These are phyloP conservation scores for Ophion slaviceki DNA, from an alignment of 2,888 invertebrate species.

Conservation along the genomic window DNA sequence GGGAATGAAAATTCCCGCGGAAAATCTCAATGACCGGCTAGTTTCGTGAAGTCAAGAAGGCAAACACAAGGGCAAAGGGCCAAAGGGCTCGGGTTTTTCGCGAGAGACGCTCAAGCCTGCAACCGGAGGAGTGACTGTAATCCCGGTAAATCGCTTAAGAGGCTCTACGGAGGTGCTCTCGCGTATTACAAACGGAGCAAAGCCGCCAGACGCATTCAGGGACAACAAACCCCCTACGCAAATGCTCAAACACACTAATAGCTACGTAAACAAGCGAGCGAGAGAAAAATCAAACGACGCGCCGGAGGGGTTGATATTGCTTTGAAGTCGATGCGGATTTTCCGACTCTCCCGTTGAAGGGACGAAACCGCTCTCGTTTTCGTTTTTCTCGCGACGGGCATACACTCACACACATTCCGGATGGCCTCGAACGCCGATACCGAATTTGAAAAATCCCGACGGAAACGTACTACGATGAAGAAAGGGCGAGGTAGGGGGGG, in stretches of 20 bases:
- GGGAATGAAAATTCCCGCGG: background rate
- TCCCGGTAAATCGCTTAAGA: constrained; percentile 64
- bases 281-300: constrained; percentile 34
- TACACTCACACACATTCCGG: background rate
- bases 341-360: constrained; percentile 48
- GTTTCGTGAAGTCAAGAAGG: background rate
- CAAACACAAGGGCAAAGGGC: constrained; percentile 15
- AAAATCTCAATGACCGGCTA: constrained; percentile 5
- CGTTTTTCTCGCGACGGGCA: constrained; percentile 24
- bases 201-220: background rate
- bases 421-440: constrained; percentile 31
- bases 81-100: constrained; percentile 29
- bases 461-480: constrained; percentile 45
- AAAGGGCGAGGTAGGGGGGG: background rate
- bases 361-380: constrained; percentile 38
- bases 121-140: constrained; percentile 41
- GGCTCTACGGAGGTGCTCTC: constrained; percentile 65
- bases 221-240: constrained; percentile 46
- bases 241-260: constrained; percentile 82
- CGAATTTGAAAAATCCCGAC: constrained; percentile 73
- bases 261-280: constrained; percentile 79
- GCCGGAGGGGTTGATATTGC: constrained; percentile 62
- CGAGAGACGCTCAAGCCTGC: background rate
- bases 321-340: constrained; percentile 74
- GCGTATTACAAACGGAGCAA: constrained; percentile 68